These are phyloP conservation scores for Dendrocopos noguchii DNA, from an alignment of 2,113 vertebrate genomes.

Conservation along the genomic window DNA sequence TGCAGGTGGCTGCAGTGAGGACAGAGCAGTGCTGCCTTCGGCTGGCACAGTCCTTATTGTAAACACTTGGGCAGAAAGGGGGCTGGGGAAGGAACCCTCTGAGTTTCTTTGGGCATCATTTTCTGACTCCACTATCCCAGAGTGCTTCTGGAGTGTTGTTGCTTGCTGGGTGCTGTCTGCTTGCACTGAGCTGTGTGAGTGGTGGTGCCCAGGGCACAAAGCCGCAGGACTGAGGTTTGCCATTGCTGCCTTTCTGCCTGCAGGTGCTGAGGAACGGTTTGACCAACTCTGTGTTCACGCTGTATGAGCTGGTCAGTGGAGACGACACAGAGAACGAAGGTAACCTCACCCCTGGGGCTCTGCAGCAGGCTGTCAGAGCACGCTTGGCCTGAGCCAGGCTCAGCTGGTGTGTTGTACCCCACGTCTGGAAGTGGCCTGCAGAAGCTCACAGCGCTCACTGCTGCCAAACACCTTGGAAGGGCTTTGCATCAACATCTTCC, in stretches of 20 bases:
- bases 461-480: not conserved
- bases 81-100: rapidly evolving
- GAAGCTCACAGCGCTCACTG: too few species aligned
- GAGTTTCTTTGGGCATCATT: not conserved
- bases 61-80: not conserved
- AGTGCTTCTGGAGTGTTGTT: not conserved
- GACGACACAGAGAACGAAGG: slow-evolving; percentile 94
- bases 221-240: rapidly evolving
- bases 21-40: rapidly evolving
- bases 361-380: not conserved
- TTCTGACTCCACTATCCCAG: not conserved
- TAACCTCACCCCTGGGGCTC: not conserved
- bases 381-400: rapidly evolving
- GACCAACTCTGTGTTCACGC: slow-evolving; percentile 94
- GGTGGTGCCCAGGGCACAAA: rapidly evolving
- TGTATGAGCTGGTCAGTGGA: slow-evolving; percentile 90
- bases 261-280: slow-evolving; percentile 92
- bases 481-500: not conserved
- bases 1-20: not conserved
- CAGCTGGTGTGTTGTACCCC: not conserved
- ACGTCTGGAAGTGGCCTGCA: not conserved
- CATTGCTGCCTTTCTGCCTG: not conserved
- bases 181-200: rapidly evolving
- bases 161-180: rapidly evolving
- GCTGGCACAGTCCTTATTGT: rapidly evolving